These are phyloP conservation scores for Hydractinia symbiolongicarpus DNA, from an alignment of 30 jellyfish, hydroid and myxozoan species.

Conservation along the genomic window DNA sequence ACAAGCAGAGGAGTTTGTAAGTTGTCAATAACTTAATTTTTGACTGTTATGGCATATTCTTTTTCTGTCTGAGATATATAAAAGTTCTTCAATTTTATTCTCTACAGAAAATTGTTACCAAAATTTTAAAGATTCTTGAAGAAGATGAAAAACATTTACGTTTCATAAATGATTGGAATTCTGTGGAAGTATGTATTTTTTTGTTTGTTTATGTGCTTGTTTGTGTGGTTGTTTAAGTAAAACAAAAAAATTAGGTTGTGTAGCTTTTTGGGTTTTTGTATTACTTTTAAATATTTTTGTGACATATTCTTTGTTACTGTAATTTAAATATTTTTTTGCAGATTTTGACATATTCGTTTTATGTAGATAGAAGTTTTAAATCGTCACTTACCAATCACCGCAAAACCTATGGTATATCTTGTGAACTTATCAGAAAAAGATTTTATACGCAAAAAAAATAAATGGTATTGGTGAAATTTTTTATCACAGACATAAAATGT, in stretches of 20 bases:
- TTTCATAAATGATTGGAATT: conserved; percentile 66
- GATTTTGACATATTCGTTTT: conserved; percentile 2
- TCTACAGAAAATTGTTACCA: conserved; percentile 45
- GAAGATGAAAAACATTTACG: conserved; percentile 87
- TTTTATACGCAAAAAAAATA: conserved; percentile 80
- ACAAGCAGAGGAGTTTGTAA: conserved; percentile 64
- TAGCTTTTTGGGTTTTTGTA: neutral
- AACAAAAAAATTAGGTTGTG: neutral
- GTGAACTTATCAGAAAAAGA: conserved; percentile 88
- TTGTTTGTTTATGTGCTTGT: neutral
- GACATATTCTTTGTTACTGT: no score
- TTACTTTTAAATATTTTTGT: no score
- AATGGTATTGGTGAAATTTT: conserved; percentile 45
- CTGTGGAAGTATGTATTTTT: conserved; percentile 47
- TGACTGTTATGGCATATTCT: neutral
- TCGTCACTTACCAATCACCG: conserved; percentile 84
- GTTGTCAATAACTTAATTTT: conserved; percentile 1
- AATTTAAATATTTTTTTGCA: neutral
- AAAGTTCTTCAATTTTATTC: neutral
- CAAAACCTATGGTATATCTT: conserved; percentile 93
- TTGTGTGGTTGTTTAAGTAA: neutral
- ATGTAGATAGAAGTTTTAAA: conserved; percentile 74
- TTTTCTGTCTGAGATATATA: neutral
- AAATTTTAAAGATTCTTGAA: conserved; percentile 24
- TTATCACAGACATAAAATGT: neutral